Conservation (phyloP, 2,113 vertebrate genomes). For the Hydropotes inermis region DNA sequence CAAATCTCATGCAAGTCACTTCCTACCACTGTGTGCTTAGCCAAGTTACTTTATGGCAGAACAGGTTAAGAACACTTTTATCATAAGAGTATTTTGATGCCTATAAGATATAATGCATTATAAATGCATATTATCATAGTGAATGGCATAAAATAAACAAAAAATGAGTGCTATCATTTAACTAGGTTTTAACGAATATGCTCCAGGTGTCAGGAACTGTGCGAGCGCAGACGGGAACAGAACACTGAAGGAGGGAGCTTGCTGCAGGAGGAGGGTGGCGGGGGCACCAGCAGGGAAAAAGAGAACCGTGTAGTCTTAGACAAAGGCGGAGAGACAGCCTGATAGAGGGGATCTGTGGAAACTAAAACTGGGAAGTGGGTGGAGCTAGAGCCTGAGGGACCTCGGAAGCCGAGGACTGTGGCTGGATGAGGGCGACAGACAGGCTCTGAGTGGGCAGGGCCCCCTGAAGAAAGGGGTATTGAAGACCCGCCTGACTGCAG, state of each 20-base stretch:
- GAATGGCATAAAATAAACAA: not conserved
- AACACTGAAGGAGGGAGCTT: not conserved
- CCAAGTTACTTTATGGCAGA: not conserved
- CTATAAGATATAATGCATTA: not conserved
- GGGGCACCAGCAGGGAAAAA: not conserved
- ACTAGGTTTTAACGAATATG: not conserved
- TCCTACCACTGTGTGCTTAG: not conserved
- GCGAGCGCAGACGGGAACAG: not conserved
- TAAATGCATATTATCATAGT: conserved; percentile 3
- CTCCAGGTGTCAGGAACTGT: not conserved
- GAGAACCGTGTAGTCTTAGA: not conserved
- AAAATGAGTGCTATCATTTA: conserved; percentile 30
- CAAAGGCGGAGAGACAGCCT: not conserved
- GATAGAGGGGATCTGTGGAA: not conserved
- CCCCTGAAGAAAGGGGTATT: not conserved
- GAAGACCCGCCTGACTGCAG: not conserved
- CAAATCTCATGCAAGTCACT: not conserved
- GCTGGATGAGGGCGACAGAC: not conserved
- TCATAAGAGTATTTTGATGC: not conserved
- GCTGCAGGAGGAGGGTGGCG: not conserved
- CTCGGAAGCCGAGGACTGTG: not conserved
- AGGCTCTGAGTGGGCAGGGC: not conserved
- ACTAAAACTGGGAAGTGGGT: not conserved
- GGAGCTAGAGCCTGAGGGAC: not conserved
- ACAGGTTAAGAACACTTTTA: not conserved